Base-by-base conservation (phyloP, 53 echinoderm and acorn worm genomes). In the Mesocentrotus franciscanus region DNA sequence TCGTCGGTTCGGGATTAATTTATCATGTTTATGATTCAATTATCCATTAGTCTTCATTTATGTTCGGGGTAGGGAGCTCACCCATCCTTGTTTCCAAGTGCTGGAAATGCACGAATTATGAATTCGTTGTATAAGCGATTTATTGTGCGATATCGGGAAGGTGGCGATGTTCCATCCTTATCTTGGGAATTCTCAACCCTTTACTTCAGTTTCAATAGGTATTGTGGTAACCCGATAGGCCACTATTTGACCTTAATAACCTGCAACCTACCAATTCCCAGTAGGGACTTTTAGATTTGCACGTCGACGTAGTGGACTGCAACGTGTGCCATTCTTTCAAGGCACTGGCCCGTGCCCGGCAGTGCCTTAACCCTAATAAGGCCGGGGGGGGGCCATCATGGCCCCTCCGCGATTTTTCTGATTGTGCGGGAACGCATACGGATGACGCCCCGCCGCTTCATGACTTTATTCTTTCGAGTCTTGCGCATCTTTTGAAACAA, bases 21-120 rank as follows among this genome's bases (percentile, higher is more conserved):
- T 16, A 33, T 34, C 81, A 81, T 81, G 36, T 81, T 81, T 81
- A 81, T 81, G 18, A 81, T 81, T 81, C 36, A 74, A 74, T 39
- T 39, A 81, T 42, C 42, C 81, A 32, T 76, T 81, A 81, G 13
- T 18, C 42, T 17, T 81, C 20, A 81, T 81, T 42, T 22, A 14
- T 64, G 64, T 12, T 64, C 64, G 64, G 64, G 64, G 6, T 64
- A 14, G 36, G 81, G 81, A 42, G 39, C 20, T 81, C 36, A 81
- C 9, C 42, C 81, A 18, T 39, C 81, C 20, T 81, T 22, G 18
- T 18, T 42, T 17, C 36, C 36, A 6, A 81, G 20, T 81, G 36
- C 18, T 81, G 42, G 18, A 36, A 42, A 9, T 36, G 81, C 7
- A 39, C 20, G 81, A 11, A 32, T 81, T 39, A 8, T 36, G 4